A percentile compares a stretch with the other conserved stretches of the same genome.
These are phyloP conservation scores for Drosophila saltans DNA, from an alignment of 1,140 invertebrate species.

Conservation along the genomic window DNA sequence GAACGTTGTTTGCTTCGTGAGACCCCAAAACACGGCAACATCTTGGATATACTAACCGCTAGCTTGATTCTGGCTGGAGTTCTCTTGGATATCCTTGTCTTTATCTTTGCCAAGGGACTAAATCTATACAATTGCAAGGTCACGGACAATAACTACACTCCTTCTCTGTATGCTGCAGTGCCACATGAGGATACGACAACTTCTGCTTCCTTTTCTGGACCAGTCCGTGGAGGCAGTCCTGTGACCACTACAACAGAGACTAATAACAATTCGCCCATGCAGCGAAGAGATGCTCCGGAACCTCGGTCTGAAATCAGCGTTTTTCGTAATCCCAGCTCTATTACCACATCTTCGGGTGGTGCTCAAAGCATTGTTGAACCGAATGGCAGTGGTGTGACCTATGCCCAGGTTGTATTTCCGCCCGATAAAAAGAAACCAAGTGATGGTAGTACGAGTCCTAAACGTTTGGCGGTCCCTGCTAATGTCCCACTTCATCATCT, in stretches of 20 bases:
- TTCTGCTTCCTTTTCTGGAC: constrained; percentile 11
- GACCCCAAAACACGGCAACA: constrained; percentile 79
- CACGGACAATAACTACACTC: constrained; percentile 76
- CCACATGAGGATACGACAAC: constrained; percentile 66
- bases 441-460: constrained; percentile 71
- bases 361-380: constrained; percentile 63
- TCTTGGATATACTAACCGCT: constrained; percentile 75
- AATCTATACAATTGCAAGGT: constrained; percentile 81
- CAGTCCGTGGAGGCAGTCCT: constrained; percentile 56
- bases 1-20: constrained; percentile 70
- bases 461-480: constrained; percentile 70
- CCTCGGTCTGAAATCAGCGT: constrained; percentile 31
- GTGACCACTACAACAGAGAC: constrained; percentile 50
- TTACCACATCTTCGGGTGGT: constrained; percentile 66
- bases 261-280: constrained; percentile 55
- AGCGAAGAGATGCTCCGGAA: constrained; percentile 48
- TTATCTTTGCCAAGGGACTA: constrained; percentile 70
- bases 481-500: constrained; percentile 78
- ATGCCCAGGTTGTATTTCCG: constrained; percentile 78
- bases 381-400: constrained; percentile 69
- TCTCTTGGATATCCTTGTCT: constrained; percentile 74
- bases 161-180: constrained; percentile 69
- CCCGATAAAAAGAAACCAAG: constrained; percentile 71
- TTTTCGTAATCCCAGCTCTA: constrained; percentile 72
- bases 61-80: constrained; percentile 70